Evolutionary conservation across 2,113 vertebrate genomes (phyloP), one percentile per base, ranked within the genome.

Genomic region (Zeus faber): DNA sequence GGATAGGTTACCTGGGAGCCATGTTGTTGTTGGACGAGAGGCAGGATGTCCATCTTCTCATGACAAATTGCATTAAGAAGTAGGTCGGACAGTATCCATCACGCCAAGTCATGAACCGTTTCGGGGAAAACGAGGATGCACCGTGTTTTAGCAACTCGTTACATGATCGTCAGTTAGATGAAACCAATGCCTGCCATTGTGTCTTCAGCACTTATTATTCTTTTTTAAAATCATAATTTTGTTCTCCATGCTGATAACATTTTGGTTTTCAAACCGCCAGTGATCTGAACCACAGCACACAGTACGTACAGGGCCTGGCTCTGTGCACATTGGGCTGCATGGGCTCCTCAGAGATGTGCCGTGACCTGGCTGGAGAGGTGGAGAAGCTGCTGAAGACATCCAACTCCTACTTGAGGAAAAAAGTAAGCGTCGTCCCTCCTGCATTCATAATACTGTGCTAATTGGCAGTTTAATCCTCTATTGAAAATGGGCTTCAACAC

Each of bases 41-140:
- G 85, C 97, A 98, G 89, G 97, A 99, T 68, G 97, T 99, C 62
- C 97, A 99, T 89, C 91, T 99, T 85, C 92, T 99, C 73, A 99
- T 99, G 96, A 99, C 97, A 74, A 98, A 99, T 84, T 99, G 96
- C 91, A 99, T 99, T 85, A 99, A 99, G 82, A 99, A 98, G 97
- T 99, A 91, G 94, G 95, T 83, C 43, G 55, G n/a, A n/a, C n/a
- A n/a, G n/a, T n/a, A n/a, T n/a, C n/a, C n/a, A n/a, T n/a, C n/a
- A n/a, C n/a, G n/a, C n/a, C n/a, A n/a, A n/a, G n/a, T n/a, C n/a
- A n/a, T n/a, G n/a, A n/a, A n/a, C n/a, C n/a, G n/a, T n/a, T n/a
- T n/a, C n/a, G n/a, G n/a, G n/a, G n/a, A n/a, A n/a, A n/a, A n/a
- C n/a, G n/a, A n/a, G n/a, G n/a, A n/a, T n/a, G n/a, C n/a, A n/a